Conservation (phyloP, 1,140 invertebrate species). For the Onthophagus taurus region DNA sequence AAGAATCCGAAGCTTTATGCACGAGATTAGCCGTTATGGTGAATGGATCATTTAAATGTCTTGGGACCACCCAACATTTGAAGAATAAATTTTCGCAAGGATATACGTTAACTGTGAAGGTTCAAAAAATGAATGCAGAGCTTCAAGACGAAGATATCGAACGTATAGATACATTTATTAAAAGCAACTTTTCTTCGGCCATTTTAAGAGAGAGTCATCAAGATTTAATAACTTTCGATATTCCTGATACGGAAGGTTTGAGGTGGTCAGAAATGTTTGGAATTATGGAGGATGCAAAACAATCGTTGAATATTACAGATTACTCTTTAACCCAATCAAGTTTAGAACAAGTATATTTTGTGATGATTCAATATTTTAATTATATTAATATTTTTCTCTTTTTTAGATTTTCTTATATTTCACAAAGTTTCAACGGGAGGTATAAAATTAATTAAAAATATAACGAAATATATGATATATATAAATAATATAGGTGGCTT, state of each 20-base stretch:
- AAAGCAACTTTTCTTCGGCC: slow-evolving; percentile 37
- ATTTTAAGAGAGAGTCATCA: slow-evolving; percentile 58
- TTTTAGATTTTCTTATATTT: slow-evolving; percentile 17
- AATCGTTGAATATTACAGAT: slow-evolving; percentile 53
- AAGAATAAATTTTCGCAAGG: slow-evolving; percentile 58
- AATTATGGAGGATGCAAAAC: slow-evolving; percentile 54
- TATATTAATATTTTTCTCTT: slow-evolving; percentile 2
- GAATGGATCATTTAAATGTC: slow-evolving; percentile 62
- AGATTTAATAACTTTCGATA: slow-evolving; percentile 66
- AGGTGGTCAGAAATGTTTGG: slow-evolving; percentile 69
- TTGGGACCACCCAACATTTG: slow-evolving; percentile 57
- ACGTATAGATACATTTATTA: slow-evolving; percentile 38
- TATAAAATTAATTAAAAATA: too few relatives aligned
- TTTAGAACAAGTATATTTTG: slow-evolving; percentile 78
- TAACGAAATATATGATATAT: too few relatives aligned
- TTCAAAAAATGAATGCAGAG: slow-evolving; percentile 24
- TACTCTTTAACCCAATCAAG: slow-evolving; percentile 78
- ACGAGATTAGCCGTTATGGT: slow-evolving; percentile 83
- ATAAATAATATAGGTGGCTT: too few relatives aligned
- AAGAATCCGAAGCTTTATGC: slow-evolving; percentile 80
- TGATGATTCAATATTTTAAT: slow-evolving; percentile 50
- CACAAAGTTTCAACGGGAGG: slow-evolving; percentile 15
- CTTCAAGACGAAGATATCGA: slow-evolving; percentile 14
- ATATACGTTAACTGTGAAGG: slow-evolving; percentile 37
- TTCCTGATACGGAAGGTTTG: slow-evolving; percentile 46